A percentile compares a stretch with the other conserved stretches of the same genome.
Conservation (phyloP, 1,140 invertebrate genomes). For the Goniozus legneri region DNA sequence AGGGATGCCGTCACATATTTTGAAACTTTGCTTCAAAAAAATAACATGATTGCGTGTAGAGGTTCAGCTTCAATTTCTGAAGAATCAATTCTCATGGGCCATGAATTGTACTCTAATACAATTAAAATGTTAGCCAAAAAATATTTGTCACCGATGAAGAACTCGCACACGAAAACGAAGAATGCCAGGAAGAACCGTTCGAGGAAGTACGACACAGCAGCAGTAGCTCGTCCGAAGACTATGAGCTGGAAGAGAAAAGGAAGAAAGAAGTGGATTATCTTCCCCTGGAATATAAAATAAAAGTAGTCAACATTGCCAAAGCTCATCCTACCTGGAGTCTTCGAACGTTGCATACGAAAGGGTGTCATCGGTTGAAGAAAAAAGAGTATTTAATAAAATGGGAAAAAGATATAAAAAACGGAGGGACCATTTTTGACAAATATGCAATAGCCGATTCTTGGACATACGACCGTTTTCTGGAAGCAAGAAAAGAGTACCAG, state of each 20-base stretch:
- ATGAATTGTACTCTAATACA: not conserved
- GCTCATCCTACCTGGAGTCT: slow-evolving; percentile 17
- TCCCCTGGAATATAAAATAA: slow-evolving; percentile 16
- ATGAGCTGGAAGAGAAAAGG: slow-evolving; percentile 10
- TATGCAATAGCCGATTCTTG: slow-evolving; percentile 15
- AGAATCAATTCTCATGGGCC: not conserved
- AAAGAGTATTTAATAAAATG: slow-evolving; percentile 11
- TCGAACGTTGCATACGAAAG: slow-evolving; percentile 15
- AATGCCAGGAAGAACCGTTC: not conserved
- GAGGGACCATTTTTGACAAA: slow-evolving; percentile 19
- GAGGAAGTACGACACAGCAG: too few relatives aligned
- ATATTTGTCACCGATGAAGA: not conserved
- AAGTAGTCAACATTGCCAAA: slow-evolving; percentile 9
- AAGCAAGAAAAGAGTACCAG: slow-evolving; percentile 14
- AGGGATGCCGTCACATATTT: not conserved
- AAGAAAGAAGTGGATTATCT: slow-evolving; percentile 12
- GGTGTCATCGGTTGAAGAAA: slow-evolving; percentile 6
- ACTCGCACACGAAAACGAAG: not conserved
- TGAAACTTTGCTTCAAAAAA: not conserved
- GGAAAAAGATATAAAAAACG: slow-evolving; percentile 14
- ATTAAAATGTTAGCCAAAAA: not conserved
- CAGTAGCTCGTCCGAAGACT: slow-evolving; percentile 11
- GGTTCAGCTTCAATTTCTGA: not conserved
- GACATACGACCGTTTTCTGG: slow-evolving; percentile 18
- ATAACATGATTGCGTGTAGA: not conserved